Base-by-base conservation (phyloP, 2,113 vertebrate genomes). In the Neomonachus schauinslandi region DNA sequence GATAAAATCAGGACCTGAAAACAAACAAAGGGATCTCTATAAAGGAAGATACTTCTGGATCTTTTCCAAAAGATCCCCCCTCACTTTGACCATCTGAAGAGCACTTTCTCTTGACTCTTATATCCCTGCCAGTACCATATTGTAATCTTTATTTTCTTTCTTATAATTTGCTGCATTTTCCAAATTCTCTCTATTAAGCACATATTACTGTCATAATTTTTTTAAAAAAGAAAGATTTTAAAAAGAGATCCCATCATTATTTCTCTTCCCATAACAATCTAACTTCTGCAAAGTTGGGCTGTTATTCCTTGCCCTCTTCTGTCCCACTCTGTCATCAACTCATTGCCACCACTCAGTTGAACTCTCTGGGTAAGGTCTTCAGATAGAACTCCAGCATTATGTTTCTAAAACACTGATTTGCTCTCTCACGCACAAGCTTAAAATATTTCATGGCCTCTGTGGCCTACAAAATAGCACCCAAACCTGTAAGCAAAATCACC, bases 91-190 rank as follows among this genome's bases (percentile, higher is more conserved):
- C 53, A 89, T 16, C 7, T 55, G 67, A 53, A 88, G 67, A 67
- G 19, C 12, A 88, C 95, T 84, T 36, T 63, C 61, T 21, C 53
- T 65, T 71, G 67, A 65, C 69, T 92, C 65, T 89, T 67, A 19
- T 89, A 90, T 88, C 42, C 69, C 15, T 94, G 81, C 51, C 7
- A 82, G 65, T 28, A 89, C 8, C 65, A 51, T 59, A 69, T 11
- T 59, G 7, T n/a, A 31, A 53, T 57, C 24, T 72, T 95, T 94
- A 26, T 74, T 94, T 69, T 46, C 81, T 49, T 51, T 82, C 76
- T 74, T 59, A 71, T 49, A 77, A 82, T 49, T 53, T 92, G 90
- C 74, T 82, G n/a, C 18, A 91, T 89, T 94, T 86, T 86, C 36
- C 12, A 96, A 71, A 69, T 87, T 77, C 55, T 4, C n/a, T 22